These are phyloP conservation scores for Gila robusta DNA, from an alignment of 2,797 vertebrate genomes.

Conservation along the genomic window DNA sequence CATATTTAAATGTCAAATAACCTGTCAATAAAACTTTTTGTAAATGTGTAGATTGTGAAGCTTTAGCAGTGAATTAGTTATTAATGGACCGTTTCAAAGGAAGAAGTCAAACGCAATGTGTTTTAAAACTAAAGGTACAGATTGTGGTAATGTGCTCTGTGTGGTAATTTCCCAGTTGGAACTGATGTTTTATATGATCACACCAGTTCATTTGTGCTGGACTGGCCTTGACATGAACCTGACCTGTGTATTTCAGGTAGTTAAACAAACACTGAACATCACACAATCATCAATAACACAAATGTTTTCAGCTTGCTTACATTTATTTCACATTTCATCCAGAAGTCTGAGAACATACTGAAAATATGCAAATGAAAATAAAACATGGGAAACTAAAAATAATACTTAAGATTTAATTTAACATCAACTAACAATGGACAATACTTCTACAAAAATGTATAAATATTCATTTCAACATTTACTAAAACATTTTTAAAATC, in stretches of 20 bases:
- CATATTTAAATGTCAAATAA: constrained; percentile 70
- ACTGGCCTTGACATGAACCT: background rate
- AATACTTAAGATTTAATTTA: background rate
- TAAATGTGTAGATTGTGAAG: constrained; percentile 57
- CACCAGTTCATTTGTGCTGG: background rate
- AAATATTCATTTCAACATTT: background rate
- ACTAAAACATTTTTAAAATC: background rate
- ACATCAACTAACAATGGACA: background rate
- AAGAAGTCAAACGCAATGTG: background rate
- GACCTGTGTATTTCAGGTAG: background rate
- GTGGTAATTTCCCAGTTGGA: background rate
- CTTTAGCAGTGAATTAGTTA: background rate
- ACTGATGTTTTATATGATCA: background rate
- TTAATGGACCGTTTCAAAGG: background rate
- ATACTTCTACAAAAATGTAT: too few relatives aligned
- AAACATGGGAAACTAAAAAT: background rate
- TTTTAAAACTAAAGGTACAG: background rate
- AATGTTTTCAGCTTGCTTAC: too few relatives aligned
- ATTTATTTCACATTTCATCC: too few relatives aligned
- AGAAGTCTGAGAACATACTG: background rate
- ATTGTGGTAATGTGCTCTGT: background rate
- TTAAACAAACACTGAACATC: background rate
- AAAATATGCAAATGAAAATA: background rate
- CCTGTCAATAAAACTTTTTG: constrained; percentile 74
- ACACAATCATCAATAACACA: too few relatives aligned